Evolutionary conservation across 1,140 invertebrate species (phyloP), one percentile per base, ranked within the genome.

Genomic region (Drosophila mauritiana): DNA sequence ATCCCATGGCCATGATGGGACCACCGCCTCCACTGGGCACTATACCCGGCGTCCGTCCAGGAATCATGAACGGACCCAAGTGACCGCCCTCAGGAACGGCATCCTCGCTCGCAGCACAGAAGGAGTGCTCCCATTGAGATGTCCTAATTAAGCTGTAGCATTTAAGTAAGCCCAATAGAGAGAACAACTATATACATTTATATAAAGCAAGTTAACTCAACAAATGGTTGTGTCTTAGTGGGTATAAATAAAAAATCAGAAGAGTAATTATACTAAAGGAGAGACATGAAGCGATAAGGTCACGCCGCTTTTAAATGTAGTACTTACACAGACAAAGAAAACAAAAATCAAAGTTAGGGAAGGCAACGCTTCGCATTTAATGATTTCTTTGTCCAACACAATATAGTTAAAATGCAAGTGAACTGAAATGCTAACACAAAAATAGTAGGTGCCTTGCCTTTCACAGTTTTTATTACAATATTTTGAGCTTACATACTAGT

Each of bases 21-120:
- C 94, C 94, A 0, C 96, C 96, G 94, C 96, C 95, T 4, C 96
- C 95, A 1, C 95, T 96, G 93, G 95, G 95, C 25, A 95, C 94
- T 36, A 96, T 96, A 93, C 93, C 93, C 91, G 93, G 93, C 3
- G 94, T 95, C 73, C 92, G 94, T 76, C 94, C 94, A n/a, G 93
- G 93, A 0, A 94, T 95, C 85, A 95, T 96, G 93, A 95, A 95
- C 88, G 95, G 95, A 81, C 95, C 94, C 34, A 89, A 89, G 70
- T 89, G 49, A 80, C 46, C 17, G 5, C 64, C 13, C 10, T 11
- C 46, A n/a, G 13, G 12, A 34, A 4, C 10, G 12, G 15, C 31
- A 10, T 22, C 43, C 17, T 8, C 4, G 36, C 7, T n/a, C n/a
- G 12, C 27, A 17, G 1, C 49, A n/a, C 39, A 17, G n/a, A 61